Percentiles rank a stretch among this genome's conserved stretches.
Conservation (phyloP, 2,888 invertebrate genomes). For the Rhogogaster chlorosoma region DNA sequence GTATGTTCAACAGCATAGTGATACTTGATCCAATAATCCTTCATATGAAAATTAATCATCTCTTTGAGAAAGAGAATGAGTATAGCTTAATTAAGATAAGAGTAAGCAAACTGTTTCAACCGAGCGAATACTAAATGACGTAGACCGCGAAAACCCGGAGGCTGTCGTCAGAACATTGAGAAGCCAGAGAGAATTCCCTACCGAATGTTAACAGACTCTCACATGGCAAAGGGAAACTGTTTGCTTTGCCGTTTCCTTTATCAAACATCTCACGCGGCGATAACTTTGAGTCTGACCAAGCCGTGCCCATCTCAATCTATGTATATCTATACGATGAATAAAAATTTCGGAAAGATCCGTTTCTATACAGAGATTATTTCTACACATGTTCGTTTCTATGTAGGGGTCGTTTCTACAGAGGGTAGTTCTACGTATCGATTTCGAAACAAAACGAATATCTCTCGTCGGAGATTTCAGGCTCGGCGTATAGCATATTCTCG, state of each 20-base stretch:
- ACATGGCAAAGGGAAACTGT: constrained; percentile 26
- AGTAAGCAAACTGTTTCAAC: constrained; percentile 1
- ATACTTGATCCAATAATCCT: constrained; percentile 12
- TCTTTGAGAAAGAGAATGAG: not conserved
- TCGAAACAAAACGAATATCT: too few relatives aligned
- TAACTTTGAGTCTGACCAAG: not conserved
- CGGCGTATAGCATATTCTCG: too few relatives aligned
- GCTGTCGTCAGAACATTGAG: constrained; percentile 10
- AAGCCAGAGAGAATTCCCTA: constrained; percentile 10
- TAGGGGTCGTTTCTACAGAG: too few relatives aligned
- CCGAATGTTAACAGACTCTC: constrained; percentile 12
- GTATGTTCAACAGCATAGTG: not conserved
- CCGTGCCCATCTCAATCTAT: not conserved
- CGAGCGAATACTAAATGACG: constrained; percentile 17
- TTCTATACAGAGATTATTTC: too few relatives aligned
- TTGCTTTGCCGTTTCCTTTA: constrained; percentile 7
- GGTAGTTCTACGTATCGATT: too few relatives aligned
- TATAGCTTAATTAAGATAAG: constrained; percentile 22
- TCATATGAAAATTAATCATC: constrained; percentile 28
- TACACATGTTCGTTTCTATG: too few relatives aligned
- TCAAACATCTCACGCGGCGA: not conserved
- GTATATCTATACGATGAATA: not conserved
- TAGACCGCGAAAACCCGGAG: constrained; percentile 4
- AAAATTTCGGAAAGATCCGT: not conserved
- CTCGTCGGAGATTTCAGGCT: too few relatives aligned